Conservation (phyloP, 2,888 invertebrate species). For the Drosophila rellima region DNA sequence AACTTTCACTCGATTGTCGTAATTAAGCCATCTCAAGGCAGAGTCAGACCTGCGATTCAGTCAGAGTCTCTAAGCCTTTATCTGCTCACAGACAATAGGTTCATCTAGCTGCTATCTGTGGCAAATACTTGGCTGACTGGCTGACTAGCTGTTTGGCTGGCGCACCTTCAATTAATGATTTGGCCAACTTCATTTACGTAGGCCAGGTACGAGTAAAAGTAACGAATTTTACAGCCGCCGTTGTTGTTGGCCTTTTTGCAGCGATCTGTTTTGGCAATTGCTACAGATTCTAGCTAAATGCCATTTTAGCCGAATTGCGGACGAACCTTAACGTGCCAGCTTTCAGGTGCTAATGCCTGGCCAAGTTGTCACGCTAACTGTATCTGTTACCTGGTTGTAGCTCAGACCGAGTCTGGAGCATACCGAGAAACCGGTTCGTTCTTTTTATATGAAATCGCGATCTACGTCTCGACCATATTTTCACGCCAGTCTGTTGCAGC, state of each 20-base stretch:
- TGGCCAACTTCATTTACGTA: slow-evolving; percentile 60
- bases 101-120: slow-evolving; percentile 61
- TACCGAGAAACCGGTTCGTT: slow-evolving; percentile 35
- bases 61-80: slow-evolving; percentile 41
- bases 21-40: slow-evolving; percentile 63
- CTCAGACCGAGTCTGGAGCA: slow-evolving; percentile 1
- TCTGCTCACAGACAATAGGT: slow-evolving; percentile 67
- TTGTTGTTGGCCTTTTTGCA: slow-evolving; percentile 26
- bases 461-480: slow-evolving; percentile 50
- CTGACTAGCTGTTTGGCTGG: slow-evolving; percentile 41
- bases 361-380: slow-evolving; percentile 48
- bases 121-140: slow-evolving; percentile 43
- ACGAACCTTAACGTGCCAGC: slow-evolving; percentile 19
- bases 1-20: slow-evolving; percentile 67
- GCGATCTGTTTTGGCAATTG: slow-evolving; percentile 15
- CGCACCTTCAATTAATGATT: slow-evolving; percentile 76
- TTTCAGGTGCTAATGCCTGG: slow-evolving; percentile 44
- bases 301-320: slow-evolving; percentile 39
- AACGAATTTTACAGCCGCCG: slow-evolving; percentile 22
- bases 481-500: slow-evolving; percentile 57
- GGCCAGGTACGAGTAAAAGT: slow-evolving; percentile 32
- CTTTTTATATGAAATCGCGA: slow-evolving; percentile 48
- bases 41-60: slow-evolving; percentile 10
- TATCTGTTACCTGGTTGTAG: slow-evolving; percentile 18
- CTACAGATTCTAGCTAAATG: slow-evolving; percentile 41